These are phyloP conservation scores for Dissostichus mawsoni DNA, from an alignment of 2,113 vertebrate species.

Conservation along the genomic window DNA sequence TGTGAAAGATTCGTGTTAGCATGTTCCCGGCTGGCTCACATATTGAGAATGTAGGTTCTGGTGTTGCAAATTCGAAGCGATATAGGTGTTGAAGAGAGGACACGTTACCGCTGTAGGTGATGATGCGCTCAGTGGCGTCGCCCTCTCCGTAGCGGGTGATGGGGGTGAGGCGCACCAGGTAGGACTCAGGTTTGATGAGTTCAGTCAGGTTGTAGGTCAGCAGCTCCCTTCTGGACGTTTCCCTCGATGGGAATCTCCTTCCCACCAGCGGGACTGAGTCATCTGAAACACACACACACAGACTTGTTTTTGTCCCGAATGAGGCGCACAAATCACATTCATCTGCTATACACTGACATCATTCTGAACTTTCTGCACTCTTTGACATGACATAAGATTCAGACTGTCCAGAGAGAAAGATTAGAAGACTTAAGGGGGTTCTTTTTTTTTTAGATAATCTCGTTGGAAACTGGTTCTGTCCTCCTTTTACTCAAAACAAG, in stretches of 20 bases:
- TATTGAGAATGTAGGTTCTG: background rate
- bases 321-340: no score
- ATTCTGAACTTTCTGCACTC: no score
- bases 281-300: constrained; percentile 45
- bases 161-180: constrained; percentile 77
- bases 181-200: constrained; percentile 74
- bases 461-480: no score
- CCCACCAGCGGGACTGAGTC: constrained; percentile 74
- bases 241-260: constrained; percentile 75
- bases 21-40: no score
- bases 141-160: constrained; percentile 79
- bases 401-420: no score
- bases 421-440: no score
- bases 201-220: constrained; percentile 77
- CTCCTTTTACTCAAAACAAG: no score
- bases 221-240: constrained; percentile 75
- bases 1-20: no score
- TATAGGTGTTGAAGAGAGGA: background rate
- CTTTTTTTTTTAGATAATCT: no score
- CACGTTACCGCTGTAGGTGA: constrained; percentile 70
- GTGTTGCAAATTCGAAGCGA: background rate
- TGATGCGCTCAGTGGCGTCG: constrained; percentile 71
- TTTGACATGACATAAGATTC: no score
- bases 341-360: background rate
- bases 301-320: background rate